Evolutionary conservation across 2,888 invertebrate genomes (phyloP).

Genomic region (Dolichopus griseipennis): DNA sequence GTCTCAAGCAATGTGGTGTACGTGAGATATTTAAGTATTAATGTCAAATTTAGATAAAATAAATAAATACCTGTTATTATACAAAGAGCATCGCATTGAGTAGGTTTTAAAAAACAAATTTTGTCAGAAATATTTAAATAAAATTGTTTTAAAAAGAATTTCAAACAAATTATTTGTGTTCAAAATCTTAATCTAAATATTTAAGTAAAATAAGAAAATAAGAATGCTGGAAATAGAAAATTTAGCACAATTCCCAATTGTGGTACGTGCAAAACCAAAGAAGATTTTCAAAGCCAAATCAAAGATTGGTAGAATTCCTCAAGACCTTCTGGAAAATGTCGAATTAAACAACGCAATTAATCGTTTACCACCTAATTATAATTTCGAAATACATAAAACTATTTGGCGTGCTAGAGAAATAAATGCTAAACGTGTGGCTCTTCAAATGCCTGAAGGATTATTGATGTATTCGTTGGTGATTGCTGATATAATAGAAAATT

Average conservation of each 20-base stretch:
- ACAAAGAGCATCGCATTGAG: not conserved
- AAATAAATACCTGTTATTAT: not conserved
- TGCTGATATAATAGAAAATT: constrained; percentile 83
- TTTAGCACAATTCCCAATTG: constrained; percentile 38
- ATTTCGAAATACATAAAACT: constrained; percentile 96
- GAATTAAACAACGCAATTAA: constrained; percentile 62
- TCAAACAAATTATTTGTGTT: not conserved
- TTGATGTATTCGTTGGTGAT: constrained; percentile 87
- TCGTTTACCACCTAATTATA: constrained; percentile 84
- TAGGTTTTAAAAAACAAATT: not conserved
- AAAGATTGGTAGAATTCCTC: constrained; percentile 72
- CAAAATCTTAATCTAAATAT: not conserved
- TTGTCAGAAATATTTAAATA: not conserved
- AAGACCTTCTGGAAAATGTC: constrained; percentile 66
- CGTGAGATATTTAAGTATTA: not conserved
- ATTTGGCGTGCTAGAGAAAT: constrained; percentile 87
- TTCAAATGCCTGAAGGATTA: constrained; percentile 96
- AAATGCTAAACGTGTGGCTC: constrained; percentile 78
- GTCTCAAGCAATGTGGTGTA: not conserved
- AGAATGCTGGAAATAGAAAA: not conserved
- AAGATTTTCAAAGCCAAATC: constrained; percentile 69
- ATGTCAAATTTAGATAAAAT: not conserved
- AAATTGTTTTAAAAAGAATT: not conserved
- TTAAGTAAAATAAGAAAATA: not conserved
- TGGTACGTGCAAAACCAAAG: constrained; percentile 70